A percentile compares a stretch with the other conserved stretches of the same genome.
Conservation (phyloP, 2,888 invertebrate genomes). For the Netelia melanura region DNA sequence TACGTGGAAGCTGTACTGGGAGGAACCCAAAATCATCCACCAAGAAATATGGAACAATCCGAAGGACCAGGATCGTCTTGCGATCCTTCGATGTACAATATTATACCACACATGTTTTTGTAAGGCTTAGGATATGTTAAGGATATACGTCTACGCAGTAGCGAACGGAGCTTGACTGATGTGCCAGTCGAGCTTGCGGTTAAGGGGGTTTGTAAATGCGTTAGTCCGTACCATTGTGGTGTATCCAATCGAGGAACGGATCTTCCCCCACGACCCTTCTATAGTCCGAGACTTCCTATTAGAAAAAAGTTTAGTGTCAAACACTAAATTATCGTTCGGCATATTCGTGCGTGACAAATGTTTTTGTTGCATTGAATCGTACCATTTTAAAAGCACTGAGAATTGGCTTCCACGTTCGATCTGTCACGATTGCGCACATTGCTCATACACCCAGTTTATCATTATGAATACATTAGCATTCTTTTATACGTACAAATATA, state of each 20-base stretch:
- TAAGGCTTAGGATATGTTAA: slow-evolving; percentile 24
- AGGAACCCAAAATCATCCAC: slow-evolving; percentile 63
- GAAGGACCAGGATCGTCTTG: slow-evolving; percentile 57
- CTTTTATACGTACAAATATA: background rate
- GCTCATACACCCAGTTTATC: background rate
- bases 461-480: slow-evolving; percentile 3
- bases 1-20: slow-evolving; percentile 66
- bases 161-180: too few relatives aligned
- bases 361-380: background rate
- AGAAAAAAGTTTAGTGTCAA: too few relatives aligned
- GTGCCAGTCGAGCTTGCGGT: too few relatives aligned
- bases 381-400: background rate
- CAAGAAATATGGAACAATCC: slow-evolving; percentile 60
- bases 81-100: slow-evolving; percentile 63
- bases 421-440: background rate
- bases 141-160: background rate
- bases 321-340: too few relatives aligned
- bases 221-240: too few relatives aligned
- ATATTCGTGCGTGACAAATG: background rate
- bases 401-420: background rate
- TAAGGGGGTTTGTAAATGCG: too few relatives aligned
- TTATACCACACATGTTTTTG: slow-evolving; percentile 65
- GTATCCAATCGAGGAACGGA: too few relatives aligned
- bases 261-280: too few relatives aligned
- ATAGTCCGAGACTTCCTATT: too few relatives aligned